Conservation (phyloP, 1,140 invertebrate species). For the Heliconius hermathena region DNA sequence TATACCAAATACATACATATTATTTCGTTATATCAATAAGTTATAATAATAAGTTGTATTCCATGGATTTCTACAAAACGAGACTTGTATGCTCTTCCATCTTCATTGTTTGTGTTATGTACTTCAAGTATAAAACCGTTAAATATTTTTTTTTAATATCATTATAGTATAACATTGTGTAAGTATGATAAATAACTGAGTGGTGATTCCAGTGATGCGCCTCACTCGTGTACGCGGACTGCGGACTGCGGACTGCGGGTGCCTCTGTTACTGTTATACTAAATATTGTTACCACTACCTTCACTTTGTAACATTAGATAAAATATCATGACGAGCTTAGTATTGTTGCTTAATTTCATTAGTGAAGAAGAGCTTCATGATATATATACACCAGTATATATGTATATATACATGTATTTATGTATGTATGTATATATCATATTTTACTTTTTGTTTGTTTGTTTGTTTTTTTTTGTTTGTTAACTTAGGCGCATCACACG, state of each 20-base stretch:
- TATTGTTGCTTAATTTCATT: slow-evolving; percentile 6
- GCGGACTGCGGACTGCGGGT: background rate
- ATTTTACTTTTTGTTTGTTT: no score
- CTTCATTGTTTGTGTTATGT: background rate
- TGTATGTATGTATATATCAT: background rate
- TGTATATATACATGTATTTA: background rate
- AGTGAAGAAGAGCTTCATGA: background rate
- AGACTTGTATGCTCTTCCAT: background rate
- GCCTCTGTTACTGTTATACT: background rate
- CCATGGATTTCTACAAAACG: slow-evolving; percentile 1
- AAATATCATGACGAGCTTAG: slow-evolving; percentile 11
- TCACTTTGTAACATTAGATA: background rate
- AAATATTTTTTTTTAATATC: background rate
- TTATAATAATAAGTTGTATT: background rate
- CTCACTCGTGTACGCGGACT: background rate
- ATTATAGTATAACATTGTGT: background rate
- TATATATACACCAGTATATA: background rate
- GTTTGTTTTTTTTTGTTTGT: background rate
- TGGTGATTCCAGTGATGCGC: background rate
- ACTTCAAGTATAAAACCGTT: background rate
- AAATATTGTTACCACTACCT: background rate
- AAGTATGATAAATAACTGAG: background rate
- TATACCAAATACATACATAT: background rate
- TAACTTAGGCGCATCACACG: slow-evolving; percentile 1
- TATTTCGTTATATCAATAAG: slow-evolving; percentile 8